These are phyloP conservation scores for Callionymus lyra DNA, from an alignment of 2,113 vertebrate species.

Conservation along the genomic window DNA sequence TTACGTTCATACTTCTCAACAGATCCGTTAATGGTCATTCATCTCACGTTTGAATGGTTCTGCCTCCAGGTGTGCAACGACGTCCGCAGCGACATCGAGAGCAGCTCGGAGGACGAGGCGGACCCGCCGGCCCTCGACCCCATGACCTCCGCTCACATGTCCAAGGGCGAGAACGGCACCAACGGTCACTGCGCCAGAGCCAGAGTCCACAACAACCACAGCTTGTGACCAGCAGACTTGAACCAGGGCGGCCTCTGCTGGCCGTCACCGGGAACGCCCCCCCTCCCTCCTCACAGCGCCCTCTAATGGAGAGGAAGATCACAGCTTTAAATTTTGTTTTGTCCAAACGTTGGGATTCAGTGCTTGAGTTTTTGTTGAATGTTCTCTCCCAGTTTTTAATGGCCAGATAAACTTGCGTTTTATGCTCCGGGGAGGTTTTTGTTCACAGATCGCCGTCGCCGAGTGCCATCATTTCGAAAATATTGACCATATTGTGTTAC, in stretches of 20 bases:
- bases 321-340: conserved; percentile 11
- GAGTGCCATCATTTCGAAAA: too few relatives aligned
- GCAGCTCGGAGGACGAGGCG: conserved; percentile 88
- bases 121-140: conserved; percentile 37
- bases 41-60: background rate
- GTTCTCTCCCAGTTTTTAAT: conserved; percentile 60
- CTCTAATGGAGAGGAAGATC: too few relatives aligned
- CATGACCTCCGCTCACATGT: conserved; percentile 35
- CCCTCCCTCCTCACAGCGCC: too few relatives aligned
- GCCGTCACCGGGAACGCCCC: background rate
- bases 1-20: too few relatives aligned
- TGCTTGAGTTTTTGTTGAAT: conserved; percentile 30
- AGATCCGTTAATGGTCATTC: too few relatives aligned
- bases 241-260: conserved; percentile 19
- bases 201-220: conserved; percentile 69
- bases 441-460: conserved; percentile 2
- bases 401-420: conserved; percentile 51
- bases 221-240: conserved; percentile 29
- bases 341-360: conserved; percentile 32
- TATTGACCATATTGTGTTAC: too few relatives aligned
- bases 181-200: conserved; percentile 74
- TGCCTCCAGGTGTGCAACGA: conserved; percentile 81
- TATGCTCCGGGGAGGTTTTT: conserved; percentile 8
- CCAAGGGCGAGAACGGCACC: conserved; percentile 76
- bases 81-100: conserved; percentile 93